A percentile compares a stretch with the other conserved stretches of the same genome.
Evolutionary conservation across 2,888 invertebrate species (phyloP).

Genomic region (Nematopogon swammerdamellus): DNA sequence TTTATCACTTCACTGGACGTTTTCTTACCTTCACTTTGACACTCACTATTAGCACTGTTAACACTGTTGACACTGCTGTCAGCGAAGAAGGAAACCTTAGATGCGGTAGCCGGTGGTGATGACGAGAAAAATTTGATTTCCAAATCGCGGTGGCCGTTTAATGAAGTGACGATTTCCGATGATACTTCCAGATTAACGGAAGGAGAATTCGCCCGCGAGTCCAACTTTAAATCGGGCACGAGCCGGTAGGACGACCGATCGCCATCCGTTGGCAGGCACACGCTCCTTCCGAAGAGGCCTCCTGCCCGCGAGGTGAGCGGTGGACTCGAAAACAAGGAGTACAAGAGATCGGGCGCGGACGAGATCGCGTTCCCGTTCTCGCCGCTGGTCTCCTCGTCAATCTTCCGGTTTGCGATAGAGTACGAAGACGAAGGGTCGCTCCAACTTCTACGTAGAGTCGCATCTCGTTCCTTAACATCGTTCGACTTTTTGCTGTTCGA

Average conservation of each 20-base stretch:
- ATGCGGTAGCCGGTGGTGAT: conserved; percentile 43
- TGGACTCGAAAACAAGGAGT: conserved; percentile 30
- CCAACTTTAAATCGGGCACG: conserved; percentile 12
- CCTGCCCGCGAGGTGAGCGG: conserved; percentile 37
- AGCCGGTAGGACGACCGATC: conserved; percentile 12
- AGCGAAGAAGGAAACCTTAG: conserved; percentile 46
- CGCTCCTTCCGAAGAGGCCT: conserved; percentile 27
- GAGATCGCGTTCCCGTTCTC: conserved; percentile 26
- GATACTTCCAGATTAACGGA: conserved; percentile 64
- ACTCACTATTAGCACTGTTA: conserved; percentile 4
- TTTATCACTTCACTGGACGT: conserved; percentile 43
- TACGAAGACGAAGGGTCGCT: conserved; percentile 53
- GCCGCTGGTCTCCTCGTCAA: conserved; percentile 34
- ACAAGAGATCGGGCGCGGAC: conserved; percentile 39
- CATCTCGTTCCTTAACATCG: conserved; percentile 19
- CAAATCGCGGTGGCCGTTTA: conserved; percentile 73
- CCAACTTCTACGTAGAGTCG: conserved; percentile 59
- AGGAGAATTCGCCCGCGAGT: conserved; percentile 15
- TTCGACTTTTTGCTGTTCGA: conserved; percentile 34
- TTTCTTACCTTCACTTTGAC: conserved; percentile 17
- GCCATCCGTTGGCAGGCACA: conserved; percentile 35
- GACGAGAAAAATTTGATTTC: conserved; percentile 76
- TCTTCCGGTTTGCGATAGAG: conserved; percentile 20
- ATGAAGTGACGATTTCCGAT: conserved; percentile 74
- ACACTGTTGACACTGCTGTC: conserved; percentile 35